Evolutionary conservation across 2,888 invertebrate genomes (phyloP).

Genomic region (Apodemia mormo): DNA sequence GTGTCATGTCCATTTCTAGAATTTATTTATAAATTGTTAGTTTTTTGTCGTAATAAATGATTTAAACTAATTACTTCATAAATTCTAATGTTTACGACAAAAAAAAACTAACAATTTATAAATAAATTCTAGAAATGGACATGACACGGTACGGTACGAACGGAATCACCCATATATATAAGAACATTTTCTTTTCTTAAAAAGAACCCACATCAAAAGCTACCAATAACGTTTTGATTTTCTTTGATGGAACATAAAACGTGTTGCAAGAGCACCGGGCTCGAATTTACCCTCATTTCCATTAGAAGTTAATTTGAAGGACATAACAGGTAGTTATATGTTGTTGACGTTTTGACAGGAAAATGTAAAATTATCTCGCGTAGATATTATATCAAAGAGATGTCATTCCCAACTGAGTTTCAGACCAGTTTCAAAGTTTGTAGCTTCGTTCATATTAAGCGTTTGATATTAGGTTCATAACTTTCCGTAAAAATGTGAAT

Average conservation of each 20-base stretch:
- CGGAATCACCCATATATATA: too few species aligned
- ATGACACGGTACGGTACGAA: too few species aligned
- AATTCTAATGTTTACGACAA: too few species aligned
- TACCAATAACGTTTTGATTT: constrained; percentile 3
- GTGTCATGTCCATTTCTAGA: too few species aligned
- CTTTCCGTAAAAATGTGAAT: too few species aligned
- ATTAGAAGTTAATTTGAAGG: constrained; percentile 72
- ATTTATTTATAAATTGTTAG: too few species aligned
- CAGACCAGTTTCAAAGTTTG: constrained; percentile 73
- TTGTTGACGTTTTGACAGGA: constrained; percentile 66
- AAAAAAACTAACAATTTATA: too few species aligned
- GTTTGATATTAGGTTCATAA: constrained; percentile 58
- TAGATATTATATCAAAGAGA: constrained; percentile 81
- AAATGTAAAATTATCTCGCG: constrained; percentile 78
- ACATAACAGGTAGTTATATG: constrained; percentile 68
- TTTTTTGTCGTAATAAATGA: too few species aligned
- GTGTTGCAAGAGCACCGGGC: constrained; percentile 34
- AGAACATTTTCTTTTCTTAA: neutral
- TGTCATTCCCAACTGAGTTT: constrained; percentile 73
- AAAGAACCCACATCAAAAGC: constrained; percentile 11
- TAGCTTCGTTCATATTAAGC: constrained; percentile 62
- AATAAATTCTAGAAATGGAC: too few species aligned
- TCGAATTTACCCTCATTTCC: constrained; percentile 51
- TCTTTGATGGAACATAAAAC: constrained; percentile 26
- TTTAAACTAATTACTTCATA: too few species aligned